Percentiles rank a stretch among this genome's conserved stretches.
Conservation (phyloP, 2,888 invertebrate species). For the Hyposoter dolosus region DNA sequence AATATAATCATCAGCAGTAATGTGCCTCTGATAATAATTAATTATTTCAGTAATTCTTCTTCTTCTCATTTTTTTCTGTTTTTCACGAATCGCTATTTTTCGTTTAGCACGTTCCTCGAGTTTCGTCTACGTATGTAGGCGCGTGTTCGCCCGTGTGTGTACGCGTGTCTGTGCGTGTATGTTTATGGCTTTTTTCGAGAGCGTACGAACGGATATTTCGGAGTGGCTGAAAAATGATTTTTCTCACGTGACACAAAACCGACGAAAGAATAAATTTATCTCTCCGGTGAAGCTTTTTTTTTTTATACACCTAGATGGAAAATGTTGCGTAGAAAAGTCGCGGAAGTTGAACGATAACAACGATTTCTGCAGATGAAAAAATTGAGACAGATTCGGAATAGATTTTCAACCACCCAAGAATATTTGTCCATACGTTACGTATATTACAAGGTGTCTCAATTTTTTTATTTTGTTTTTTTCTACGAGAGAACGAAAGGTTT, state of each 20-base stretch:
- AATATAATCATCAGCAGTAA: constrained; percentile 81
- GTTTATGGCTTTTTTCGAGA: not conserved
- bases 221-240: constrained; percentile 2
- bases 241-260: not conserved
- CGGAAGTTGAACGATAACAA: not conserved
- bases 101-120: constrained; percentile 47
- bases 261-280: not conserved
- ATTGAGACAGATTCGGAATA: not conserved
- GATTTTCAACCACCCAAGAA: constrained; percentile 21
- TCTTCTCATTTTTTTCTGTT: not conserved
- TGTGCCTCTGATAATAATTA: constrained; percentile 77
- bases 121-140: constrained; percentile 9
- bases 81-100: constrained; percentile 55
- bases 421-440: constrained; percentile 1
- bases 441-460: constrained; percentile 14
- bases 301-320: not conserved
- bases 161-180: not conserved
- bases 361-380: not conserved
- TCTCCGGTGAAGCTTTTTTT: not conserved
- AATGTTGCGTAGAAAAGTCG: not conserved
- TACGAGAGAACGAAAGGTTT: not conserved
- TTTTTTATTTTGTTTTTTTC: not conserved
- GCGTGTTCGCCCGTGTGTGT: not conserved
- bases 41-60: constrained; percentile 66
- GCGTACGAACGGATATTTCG: constrained; percentile 6